Percentiles rank a stretch among this genome's conserved stretches.
Conservation (phyloP, 2,888 invertebrate genomes). For the Thymelicus sylvestris region DNA sequence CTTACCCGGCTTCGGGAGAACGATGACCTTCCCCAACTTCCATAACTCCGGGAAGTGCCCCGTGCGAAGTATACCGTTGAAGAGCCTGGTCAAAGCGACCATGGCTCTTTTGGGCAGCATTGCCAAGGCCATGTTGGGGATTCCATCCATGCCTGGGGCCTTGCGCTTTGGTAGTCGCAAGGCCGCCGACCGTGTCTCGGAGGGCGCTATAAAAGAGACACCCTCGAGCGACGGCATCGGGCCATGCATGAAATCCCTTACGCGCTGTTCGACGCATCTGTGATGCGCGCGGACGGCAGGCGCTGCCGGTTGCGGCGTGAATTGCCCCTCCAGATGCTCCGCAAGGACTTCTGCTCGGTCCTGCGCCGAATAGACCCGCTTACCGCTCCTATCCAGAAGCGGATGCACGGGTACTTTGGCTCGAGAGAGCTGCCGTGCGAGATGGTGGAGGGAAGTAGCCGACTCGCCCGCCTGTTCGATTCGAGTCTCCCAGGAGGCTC, state of each 20-base stretch:
- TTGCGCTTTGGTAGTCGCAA: neutral
- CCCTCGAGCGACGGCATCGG: conserved; percentile 1
- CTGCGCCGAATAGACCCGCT: too few relatives aligned
- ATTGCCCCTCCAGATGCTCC: too few relatives aligned
- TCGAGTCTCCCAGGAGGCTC: neutral
- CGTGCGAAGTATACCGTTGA: too few relatives aligned
- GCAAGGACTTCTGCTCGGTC: too few relatives aligned
- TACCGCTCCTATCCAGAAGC: neutral
- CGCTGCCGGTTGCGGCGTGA: too few relatives aligned
- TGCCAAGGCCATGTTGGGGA: too few relatives aligned
- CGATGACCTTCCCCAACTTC: too few relatives aligned
- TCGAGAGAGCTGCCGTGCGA: neutral
- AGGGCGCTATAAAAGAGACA: neutral
- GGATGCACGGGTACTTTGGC: neutral
- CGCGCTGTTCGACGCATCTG: neutral
- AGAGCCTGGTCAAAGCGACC: too few relatives aligned
- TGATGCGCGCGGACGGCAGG: too few relatives aligned
- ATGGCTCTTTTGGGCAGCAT: too few relatives aligned
- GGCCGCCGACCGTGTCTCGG: conserved; percentile 2
- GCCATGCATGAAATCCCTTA: neutral
- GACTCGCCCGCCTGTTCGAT: neutral
- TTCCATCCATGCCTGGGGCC: neutral
- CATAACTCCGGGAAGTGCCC: too few relatives aligned
- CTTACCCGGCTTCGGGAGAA: too few relatives aligned
- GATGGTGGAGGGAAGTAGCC: neutral